Percentiles rank a stretch among this genome's conserved stretches.
phyloP scores from a whole-genome alignment of 2,888 invertebrate species.

The Dolichopus griseipennis region DNA sequence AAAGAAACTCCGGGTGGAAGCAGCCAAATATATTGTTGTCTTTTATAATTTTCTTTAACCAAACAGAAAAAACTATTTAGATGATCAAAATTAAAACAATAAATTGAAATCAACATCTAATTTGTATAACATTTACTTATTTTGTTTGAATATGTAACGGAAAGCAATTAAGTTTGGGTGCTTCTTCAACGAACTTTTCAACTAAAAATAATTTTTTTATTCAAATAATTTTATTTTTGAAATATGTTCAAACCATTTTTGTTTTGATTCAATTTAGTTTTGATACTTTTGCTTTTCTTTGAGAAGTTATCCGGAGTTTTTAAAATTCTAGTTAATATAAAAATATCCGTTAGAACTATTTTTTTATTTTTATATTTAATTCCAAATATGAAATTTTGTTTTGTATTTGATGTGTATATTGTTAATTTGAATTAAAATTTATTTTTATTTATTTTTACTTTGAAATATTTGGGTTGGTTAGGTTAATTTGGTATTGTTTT shows the following conservation, averaged over 20 bases:
- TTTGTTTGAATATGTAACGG: background rate
- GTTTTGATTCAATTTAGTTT: no score
- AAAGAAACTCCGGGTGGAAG: conserved; percentile 44
- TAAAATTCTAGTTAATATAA: no score
- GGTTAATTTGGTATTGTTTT: background rate
- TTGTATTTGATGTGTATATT: background rate
- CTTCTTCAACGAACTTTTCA: conserved; percentile 3
- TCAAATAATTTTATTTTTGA: background rate
- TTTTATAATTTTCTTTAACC: background rate
- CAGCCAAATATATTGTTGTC: conserved; percentile 32
- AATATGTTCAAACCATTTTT: background rate
- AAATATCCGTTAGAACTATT: no score
- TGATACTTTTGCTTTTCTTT: no score
- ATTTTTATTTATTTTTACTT: no score
- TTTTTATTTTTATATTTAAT: background rate
- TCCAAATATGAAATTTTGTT: background rate
- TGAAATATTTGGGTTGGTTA: no score
- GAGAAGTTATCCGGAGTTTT: no score
- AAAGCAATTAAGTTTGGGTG: conserved; percentile 5
- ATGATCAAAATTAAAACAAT: background rate
- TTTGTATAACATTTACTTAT: no score
- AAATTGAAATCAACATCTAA: no score
- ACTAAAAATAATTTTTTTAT: background rate
- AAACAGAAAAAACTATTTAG: no score
- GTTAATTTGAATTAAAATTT: no score